Percentiles rank a stretch among this genome's conserved stretches.
Conservation (phyloP, 2,888 invertebrate genomes). For the Volucella inflata region DNA sequence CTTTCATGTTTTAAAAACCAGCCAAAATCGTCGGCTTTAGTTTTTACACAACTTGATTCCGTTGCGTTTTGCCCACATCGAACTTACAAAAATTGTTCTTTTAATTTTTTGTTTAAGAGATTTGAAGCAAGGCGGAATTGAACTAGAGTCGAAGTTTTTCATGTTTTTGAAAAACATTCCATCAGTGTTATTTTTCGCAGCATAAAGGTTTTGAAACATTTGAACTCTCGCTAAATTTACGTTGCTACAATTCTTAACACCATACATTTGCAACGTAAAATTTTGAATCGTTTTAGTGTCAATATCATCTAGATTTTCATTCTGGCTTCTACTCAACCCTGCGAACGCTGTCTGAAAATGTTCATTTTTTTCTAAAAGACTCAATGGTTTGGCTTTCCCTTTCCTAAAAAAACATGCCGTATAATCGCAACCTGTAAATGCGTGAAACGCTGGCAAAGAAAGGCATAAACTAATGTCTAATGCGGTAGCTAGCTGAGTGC, state of each 20-base stretch:
- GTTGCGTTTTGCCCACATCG: slow-evolving; percentile 29
- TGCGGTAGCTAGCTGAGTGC: neutral
- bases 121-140: slow-evolving; percentile 20
- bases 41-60: slow-evolving; percentile 16
- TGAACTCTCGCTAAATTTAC: neutral
- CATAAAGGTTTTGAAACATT: slow-evolving; percentile 12
- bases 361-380: neutral
- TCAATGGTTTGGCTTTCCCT: neutral
- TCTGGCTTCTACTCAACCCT: neutral
- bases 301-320: too few relatives aligned
- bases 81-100: slow-evolving; percentile 30
- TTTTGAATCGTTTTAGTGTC: neutral
- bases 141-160: slow-evolving; percentile 9
- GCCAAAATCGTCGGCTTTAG: neutral
- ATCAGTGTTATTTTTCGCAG: neutral
- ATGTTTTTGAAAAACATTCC: neutral
- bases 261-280: neutral
- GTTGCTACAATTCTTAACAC: neutral
- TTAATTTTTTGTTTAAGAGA: neutral
- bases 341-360: neutral
- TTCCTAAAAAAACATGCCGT: neutral
- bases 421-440: slow-evolving; percentile 24
- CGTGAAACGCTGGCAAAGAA: slow-evolving; percentile 22
- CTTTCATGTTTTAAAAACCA: neutral
- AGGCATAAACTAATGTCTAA: neutral